Base-by-base conservation (phyloP, 1,140 invertebrate species). In the Cyclina sinensis region DNA sequence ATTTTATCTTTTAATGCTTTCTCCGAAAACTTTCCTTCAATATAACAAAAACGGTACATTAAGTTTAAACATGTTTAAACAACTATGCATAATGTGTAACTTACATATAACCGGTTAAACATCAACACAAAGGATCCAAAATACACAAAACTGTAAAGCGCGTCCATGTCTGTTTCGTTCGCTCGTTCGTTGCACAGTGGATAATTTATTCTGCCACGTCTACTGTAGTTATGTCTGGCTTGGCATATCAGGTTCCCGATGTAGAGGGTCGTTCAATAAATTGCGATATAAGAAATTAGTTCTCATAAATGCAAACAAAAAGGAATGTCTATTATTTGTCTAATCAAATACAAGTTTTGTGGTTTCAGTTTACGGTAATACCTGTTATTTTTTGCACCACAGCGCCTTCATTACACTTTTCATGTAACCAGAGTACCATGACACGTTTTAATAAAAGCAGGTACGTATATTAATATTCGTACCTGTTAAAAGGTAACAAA, bases 61-160 rank as follows among this genome's bases (percentile, higher is more conserved):
- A 1, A 51, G 43, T 54, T 80, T 51, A 35, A 11, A 57, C 18
- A 43, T n/a, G 30, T 5, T 54, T 54, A 32, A 21, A 39, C 30
- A 39, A 39, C n/a, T 5, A 37, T 62, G 4, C 4, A 84, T n/a
- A 48, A 54, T 46, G 11, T 24, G 27, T 73, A n/a, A 74, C 70
- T 78, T 46, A 86, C 73, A 68, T 78, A 18, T 62, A 78, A 11
- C 11, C 35, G 16, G 24, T 48, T 76, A 21, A 86, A 70, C 84
- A 86, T 78, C 73, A 86, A 48, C 30, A 86, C 51, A 35, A 86
- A 57, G 30, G 70, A 86, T 76, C 84, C 84, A 65, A 86, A 86
- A 65, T 86, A 78, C 37, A 86, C 48, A 3, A 62, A 27, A 9
- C 24, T 43, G 21, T 86, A 35, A 30, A 78, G 7, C 18, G 37